phyloP scores from a whole-genome alignment of 2,888 invertebrate genomes.

The Syritta pipiens region DNA sequence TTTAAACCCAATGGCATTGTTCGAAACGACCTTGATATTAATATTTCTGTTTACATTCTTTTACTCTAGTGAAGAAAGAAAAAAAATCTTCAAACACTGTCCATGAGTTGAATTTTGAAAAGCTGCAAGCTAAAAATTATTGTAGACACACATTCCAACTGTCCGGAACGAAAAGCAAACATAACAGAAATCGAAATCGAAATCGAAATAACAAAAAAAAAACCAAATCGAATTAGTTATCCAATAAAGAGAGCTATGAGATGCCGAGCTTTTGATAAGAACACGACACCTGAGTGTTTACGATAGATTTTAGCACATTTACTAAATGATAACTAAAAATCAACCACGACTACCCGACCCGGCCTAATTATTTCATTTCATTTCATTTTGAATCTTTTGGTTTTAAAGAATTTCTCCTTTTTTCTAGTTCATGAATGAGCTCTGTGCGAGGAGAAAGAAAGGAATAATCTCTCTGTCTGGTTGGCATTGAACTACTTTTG shows the following conservation, averaged over 20 bases:
- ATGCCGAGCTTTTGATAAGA: conserved; percentile 19
- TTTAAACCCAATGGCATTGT: background rate
- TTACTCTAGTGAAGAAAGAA: background rate
- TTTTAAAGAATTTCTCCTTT: conserved; percentile 45
- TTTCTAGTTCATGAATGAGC: conserved; percentile 52
- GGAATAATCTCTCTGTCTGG: conserved; percentile 31
- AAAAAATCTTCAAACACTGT: background rate
- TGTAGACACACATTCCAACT: background rate
- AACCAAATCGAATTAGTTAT: conserved; percentile 1
- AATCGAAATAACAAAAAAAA: too few relatives aligned
- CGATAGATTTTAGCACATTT: too few relatives aligned
- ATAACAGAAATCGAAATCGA: background rate
- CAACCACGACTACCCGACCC: too few relatives aligned
- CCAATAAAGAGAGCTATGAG: background rate
- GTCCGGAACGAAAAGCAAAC: background rate
- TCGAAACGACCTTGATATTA: conserved; percentile 4
- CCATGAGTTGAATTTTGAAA: conserved; percentile 1
- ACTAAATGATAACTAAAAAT: background rate
- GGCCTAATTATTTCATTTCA: conserved; percentile 26
- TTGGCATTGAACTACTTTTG: conserved; percentile 59
- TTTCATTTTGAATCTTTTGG: too few relatives aligned
- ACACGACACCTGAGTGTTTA: background rate
- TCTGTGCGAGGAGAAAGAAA: conserved; percentile 38
- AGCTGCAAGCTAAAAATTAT: background rate
- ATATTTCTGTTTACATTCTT: conserved; percentile 9